phyloP scores from a whole-genome alignment of 2,113 vertebrate species.

The Microtus pennsylvanicus region DNA sequence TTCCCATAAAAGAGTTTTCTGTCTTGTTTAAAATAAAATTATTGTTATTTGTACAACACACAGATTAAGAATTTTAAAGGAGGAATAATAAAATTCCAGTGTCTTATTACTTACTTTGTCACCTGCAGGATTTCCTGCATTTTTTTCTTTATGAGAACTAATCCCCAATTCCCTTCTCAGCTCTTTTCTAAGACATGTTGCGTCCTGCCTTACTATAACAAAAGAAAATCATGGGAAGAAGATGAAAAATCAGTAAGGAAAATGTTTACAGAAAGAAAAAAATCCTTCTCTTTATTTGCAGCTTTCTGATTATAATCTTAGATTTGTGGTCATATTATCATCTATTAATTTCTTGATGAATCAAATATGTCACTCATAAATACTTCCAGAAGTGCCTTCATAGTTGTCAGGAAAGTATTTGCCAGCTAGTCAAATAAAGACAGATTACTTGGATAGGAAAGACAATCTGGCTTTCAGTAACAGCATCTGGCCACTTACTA shows the following conservation, averaged over 20 bases:
- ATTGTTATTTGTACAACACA: constrained; percentile 52
- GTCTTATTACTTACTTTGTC: constrained; percentile 77
- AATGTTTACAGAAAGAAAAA: constrained; percentile 9
- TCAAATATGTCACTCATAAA: constrained; percentile 50
- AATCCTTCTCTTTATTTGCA: neutral
- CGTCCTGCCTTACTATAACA: constrained; percentile 75
- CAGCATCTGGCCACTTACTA: constrained; percentile 49
- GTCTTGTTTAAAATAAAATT: constrained; percentile 26
- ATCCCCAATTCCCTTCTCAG: constrained; percentile 81
- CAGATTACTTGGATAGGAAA: constrained; percentile 58
- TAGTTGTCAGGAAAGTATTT: constrained; percentile 57
- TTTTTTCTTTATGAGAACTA: constrained; percentile 78
- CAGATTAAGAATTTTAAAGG: constrained; percentile 76
- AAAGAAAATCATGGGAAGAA: constrained; percentile 70
- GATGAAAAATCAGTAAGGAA: neutral
- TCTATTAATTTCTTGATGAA: constrained; percentile 72
- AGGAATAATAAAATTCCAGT: constrained; percentile 61
- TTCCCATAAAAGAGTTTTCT: neutral
- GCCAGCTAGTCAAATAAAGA: constrained; percentile 63
- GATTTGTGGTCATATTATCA: constrained; percentile 42
- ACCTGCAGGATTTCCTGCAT: constrained; percentile 78
- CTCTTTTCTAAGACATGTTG: constrained; percentile 78
- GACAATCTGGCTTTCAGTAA: constrained; percentile 69
- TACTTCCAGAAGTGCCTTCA: neutral
- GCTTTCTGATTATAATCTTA: constrained; percentile 58